phyloP scores from a whole-genome alignment of 2,113 vertebrate species.

The Paramormyrops kingsleyae region DNA sequence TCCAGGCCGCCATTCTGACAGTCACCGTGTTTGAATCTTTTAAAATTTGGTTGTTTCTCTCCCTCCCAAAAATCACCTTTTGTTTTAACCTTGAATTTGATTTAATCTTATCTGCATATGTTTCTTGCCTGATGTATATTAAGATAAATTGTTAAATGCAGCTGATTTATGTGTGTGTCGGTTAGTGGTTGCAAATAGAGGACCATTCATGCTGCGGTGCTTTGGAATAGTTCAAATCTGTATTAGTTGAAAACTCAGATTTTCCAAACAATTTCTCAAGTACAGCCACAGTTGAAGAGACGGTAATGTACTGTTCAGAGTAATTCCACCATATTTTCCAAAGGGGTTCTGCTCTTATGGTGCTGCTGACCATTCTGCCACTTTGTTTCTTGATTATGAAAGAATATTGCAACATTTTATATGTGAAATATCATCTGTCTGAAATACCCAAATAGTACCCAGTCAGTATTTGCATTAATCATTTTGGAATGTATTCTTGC shows the following conservation, averaged over 20 bases:
- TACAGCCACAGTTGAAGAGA: not conserved
- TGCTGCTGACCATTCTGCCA: not conserved
- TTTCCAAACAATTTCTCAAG: constrained; percentile 3
- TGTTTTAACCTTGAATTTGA: not conserved
- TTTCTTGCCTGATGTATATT: not conserved
- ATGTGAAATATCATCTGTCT: not conserved
- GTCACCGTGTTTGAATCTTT: not conserved
- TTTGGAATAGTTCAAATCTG: not conserved
- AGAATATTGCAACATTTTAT: not conserved
- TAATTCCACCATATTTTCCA: not conserved
- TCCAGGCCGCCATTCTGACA: not conserved
- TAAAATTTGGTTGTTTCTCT: not conserved
- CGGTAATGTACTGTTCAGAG: not conserved
- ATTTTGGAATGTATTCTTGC: not conserved
- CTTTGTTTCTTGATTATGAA: not conserved
- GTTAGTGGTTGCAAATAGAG: not conserved
- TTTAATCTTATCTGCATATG: not conserved
- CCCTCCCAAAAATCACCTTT: not conserved
- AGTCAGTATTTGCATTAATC: not conserved
- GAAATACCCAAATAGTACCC: not conserved
- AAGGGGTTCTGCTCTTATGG: not conserved
- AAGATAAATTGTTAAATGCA: not conserved
- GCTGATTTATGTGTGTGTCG: not conserved
- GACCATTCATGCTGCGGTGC: not conserved
- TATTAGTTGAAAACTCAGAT: not conserved